Conservation (phyloP, 2,113 vertebrate genomes). For the Triplophysa siluroides region DNA sequence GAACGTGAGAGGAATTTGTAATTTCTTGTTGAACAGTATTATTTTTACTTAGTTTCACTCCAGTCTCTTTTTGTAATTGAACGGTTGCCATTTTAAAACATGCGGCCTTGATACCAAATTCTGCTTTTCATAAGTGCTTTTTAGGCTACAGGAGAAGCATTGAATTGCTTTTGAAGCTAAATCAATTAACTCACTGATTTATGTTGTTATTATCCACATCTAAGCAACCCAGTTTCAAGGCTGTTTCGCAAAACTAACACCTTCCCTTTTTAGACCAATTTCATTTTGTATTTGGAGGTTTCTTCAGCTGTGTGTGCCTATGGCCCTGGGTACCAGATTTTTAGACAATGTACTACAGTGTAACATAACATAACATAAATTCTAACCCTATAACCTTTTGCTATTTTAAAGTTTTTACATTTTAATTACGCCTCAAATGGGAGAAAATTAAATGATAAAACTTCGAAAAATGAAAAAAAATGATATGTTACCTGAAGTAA, state of each 20-base stretch:
- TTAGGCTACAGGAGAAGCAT: not conserved
- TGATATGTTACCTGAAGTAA: too few relatives aligned
- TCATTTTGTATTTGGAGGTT: not conserved
- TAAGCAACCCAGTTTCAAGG: not conserved
- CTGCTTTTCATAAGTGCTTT: not conserved
- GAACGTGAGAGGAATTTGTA: constrained; percentile 42
- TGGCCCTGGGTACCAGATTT: too few relatives aligned
- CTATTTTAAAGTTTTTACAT: too few relatives aligned
- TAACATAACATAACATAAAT: too few relatives aligned
- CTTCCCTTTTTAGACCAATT: not conserved
- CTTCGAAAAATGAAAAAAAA: too few relatives aligned
- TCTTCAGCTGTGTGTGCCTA: not conserved
- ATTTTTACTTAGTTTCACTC: not conserved
- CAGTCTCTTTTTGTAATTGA: constrained; percentile 22
- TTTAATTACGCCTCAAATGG: too few relatives aligned
- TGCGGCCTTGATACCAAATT: not conserved
- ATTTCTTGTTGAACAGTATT: constrained; percentile 59
- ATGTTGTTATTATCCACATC: not conserved
- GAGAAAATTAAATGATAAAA: too few relatives aligned
- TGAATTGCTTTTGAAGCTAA: not conserved
- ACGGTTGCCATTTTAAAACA: not conserved
- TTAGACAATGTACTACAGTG: too few relatives aligned
- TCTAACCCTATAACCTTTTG: too few relatives aligned
- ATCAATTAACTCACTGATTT: not conserved
- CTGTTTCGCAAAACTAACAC: not conserved